phyloP scores from a whole-genome alignment of 2,888 invertebrate genomes.

The Euplagia quadripunctaria region DNA sequence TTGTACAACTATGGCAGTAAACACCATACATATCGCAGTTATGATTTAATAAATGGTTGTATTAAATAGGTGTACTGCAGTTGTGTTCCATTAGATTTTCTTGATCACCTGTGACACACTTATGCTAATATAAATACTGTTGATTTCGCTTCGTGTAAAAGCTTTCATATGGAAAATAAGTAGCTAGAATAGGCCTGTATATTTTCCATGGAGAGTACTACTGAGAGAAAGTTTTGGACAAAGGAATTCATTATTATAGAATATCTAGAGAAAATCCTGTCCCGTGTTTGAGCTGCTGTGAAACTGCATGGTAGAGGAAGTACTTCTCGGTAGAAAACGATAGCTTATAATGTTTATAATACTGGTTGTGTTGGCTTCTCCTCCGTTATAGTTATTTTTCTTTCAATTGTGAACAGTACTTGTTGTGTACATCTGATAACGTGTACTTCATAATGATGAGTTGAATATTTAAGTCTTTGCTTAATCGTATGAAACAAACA shows the following conservation, averaged over 20 bases:
- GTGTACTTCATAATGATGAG: too few relatives aligned
- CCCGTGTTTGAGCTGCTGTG: neutral
- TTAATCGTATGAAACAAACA: too few relatives aligned
- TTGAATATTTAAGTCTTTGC: too few relatives aligned
- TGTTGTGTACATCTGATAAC: too few relatives aligned
- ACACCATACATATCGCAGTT: too few relatives aligned
- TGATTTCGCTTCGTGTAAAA: constrained; percentile 22
- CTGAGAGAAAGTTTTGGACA: constrained; percentile 36
- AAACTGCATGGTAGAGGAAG: neutral
- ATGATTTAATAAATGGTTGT: too few relatives aligned
- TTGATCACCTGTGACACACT: constrained; percentile 32
- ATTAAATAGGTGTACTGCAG: neutral
- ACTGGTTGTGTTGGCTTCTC: neutral
- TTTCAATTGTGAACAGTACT: rapidly evolving
- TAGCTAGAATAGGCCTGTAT: constrained; percentile 19
- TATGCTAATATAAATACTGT: constrained; percentile 41
- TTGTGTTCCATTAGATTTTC: constrained; percentile 18
- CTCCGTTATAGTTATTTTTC: neutral
- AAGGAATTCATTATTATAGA: constrained; percentile 31
- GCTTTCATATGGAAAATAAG: constrained; percentile 41
- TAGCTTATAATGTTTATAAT: neutral
- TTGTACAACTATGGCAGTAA: too few relatives aligned
- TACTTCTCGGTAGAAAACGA: neutral
- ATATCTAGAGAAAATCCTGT: neutral
- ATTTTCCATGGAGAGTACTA: constrained; percentile 6